Conservation (phyloP, 2,888 invertebrate genomes). For the Macropis europaea region DNA sequence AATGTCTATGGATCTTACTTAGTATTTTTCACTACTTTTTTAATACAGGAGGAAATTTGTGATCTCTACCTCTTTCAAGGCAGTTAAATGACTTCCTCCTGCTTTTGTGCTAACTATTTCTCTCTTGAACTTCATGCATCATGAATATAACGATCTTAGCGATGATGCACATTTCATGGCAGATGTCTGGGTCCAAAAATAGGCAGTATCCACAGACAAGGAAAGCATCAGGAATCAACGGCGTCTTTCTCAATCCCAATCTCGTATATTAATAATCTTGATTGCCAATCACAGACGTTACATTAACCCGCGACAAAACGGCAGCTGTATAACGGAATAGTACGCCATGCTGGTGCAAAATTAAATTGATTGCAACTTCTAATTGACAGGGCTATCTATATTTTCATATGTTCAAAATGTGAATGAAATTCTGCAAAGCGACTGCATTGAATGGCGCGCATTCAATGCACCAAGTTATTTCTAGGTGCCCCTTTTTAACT, state of each 20-base stretch:
- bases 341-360: constrained; percentile 25
- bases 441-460: constrained; percentile 33
- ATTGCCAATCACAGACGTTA: constrained; percentile 46
- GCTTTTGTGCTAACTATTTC: background rate
- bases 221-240: background rate
- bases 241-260: constrained; percentile 13
- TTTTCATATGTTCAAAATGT: constrained; percentile 8
- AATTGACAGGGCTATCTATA: background rate
- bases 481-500: too few species aligned
- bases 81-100: background rate
- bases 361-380: constrained; percentile 53
- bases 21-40: too few species aligned
- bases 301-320: constrained; percentile 37
- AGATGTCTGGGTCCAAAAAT: constrained; percentile 17
- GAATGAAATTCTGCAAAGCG: constrained; percentile 44
- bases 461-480: constrained; percentile 27
- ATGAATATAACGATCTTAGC: background rate
- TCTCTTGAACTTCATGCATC: constrained; percentile 2
- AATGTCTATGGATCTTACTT: too few species aligned
- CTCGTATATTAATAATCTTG: constrained; percentile 51
- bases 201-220: background rate
- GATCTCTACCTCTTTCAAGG: too few species aligned
- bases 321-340: background rate
- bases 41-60: too few species aligned
- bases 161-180: background rate